These are phyloP conservation scores for Perdita meconis DNA, from an alignment of 2,888 invertebrate genomes.

Conservation along the genomic window DNA sequence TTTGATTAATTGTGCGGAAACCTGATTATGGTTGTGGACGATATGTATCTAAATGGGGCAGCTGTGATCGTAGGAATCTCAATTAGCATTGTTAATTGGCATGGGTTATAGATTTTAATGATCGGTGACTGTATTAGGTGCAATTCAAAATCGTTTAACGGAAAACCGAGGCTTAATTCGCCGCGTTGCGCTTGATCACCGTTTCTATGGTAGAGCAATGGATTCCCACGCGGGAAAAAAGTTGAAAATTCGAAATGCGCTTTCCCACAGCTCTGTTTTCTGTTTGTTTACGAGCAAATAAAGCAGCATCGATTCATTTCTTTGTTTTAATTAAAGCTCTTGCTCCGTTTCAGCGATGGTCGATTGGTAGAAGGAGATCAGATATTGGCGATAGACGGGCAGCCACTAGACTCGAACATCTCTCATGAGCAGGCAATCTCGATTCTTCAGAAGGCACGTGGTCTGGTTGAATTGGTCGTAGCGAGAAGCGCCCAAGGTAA, in stretches of 20 bases:
- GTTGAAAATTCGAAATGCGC: too few relatives aligned
- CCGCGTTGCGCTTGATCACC: not conserved
- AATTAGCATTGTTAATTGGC: conserved; percentile 57
- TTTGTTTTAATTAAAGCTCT: conserved; percentile 12
- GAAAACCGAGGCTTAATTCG: conserved; percentile 24
- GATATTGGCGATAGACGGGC: conserved; percentile 93
- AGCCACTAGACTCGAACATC: conserved; percentile 91
- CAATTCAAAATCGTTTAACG: conserved; percentile 40
- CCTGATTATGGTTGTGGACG: conserved; percentile 3
- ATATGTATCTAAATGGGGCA: conserved; percentile 36
- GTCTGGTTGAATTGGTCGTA: conserved; percentile 88
- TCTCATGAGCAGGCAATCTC: conserved; percentile 93
- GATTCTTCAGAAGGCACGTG: conserved; percentile 91
- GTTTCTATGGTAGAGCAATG: not conserved
- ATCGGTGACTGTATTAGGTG: conserved; percentile 8
- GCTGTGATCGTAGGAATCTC: conserved; percentile 45
- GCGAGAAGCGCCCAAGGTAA: conserved; percentile 86
- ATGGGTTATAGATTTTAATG: conserved; percentile 51
- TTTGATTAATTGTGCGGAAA: not conserved
- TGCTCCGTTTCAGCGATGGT: conserved; percentile 86
- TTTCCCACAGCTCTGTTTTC: too few relatives aligned
- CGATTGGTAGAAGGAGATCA: conserved; percentile 92
- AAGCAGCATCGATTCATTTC: not conserved
- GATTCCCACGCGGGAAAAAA: too few relatives aligned
- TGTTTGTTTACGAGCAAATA: too few relatives aligned